Conservation (phyloP, 1,140 invertebrate species). For the Lasaia peninsularis region DNA sequence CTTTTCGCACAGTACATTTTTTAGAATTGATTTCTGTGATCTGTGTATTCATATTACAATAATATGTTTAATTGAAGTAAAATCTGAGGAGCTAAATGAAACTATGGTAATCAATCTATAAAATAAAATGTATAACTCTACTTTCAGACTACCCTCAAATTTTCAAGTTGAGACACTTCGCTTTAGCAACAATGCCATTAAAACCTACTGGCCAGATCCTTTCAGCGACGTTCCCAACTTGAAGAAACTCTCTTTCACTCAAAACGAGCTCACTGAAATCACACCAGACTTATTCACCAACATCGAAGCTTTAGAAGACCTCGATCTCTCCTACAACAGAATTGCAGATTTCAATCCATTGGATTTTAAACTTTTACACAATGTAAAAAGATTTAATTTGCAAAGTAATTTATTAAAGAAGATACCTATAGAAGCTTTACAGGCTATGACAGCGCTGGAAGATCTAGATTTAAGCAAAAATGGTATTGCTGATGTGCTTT, state of each 20-base stretch:
- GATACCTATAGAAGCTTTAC: slow-evolving; percentile 53
- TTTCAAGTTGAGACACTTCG: slow-evolving; percentile 53
- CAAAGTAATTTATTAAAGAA: slow-evolving; percentile 58
- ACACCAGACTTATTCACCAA: slow-evolving; percentile 66
- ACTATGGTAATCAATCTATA: too few relatives aligned
- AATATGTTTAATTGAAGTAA: too few relatives aligned
- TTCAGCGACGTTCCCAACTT: slow-evolving; percentile 59
- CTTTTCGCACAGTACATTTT: too few relatives aligned
- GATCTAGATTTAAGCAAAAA: slow-evolving; percentile 67
- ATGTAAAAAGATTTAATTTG: slow-evolving; percentile 54
- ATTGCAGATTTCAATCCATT: slow-evolving; percentile 53
- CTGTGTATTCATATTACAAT: too few relatives aligned
- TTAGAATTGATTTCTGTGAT: too few relatives aligned
- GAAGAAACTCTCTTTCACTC: slow-evolving; percentile 52
- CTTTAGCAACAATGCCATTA: slow-evolving; percentile 64
- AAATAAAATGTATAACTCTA: too few relatives aligned
- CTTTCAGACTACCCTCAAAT: slow-evolving; percentile 66
- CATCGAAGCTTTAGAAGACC: slow-evolving; percentile 51
- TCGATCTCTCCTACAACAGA: slow-evolving; percentile 78
- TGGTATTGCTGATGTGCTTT: slow-evolving; percentile 51
- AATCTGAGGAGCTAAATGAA: too few relatives aligned
- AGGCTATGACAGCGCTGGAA: slow-evolving; percentile 48
- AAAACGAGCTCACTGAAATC: slow-evolving; percentile 58
- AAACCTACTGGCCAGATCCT: slow-evolving; percentile 63
- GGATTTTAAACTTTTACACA: slow-evolving; percentile 54